Conservation (phyloP, 2,888 invertebrate genomes). For the Chloroclystis v-ata region DNA sequence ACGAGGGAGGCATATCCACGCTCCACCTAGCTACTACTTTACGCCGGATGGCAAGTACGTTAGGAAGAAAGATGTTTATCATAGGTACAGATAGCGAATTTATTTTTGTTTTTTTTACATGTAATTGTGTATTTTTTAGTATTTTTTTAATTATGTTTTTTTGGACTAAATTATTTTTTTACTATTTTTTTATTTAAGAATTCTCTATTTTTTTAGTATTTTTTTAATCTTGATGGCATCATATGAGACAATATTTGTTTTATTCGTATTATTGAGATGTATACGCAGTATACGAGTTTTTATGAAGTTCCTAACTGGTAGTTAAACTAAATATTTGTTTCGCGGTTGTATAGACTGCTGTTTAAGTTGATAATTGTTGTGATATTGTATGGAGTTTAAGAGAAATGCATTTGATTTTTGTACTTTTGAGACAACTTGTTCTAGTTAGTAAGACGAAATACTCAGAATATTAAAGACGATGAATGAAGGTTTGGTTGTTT, state of each 20-base stretch:
- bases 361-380: slow-evolving; percentile 13
- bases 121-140: background rate
- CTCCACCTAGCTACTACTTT: slow-evolving; percentile 68
- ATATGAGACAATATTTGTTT: too few species aligned
- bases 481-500: slow-evolving; percentile 43
- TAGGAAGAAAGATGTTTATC: slow-evolving; percentile 67
- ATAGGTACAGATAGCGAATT: slow-evolving; percentile 63
- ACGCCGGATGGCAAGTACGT: slow-evolving; percentile 73
- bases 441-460: slow-evolving; percentile 18
- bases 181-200: background rate
- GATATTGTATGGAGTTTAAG: slow-evolving; percentile 9
- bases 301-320: slow-evolving; percentile 35
- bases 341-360: background rate
- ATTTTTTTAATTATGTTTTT: slow-evolving; percentile 18
- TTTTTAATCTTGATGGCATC: slow-evolving; percentile 8
- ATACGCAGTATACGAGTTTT: slow-evolving; percentile 7
- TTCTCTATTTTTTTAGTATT: slow-evolving; percentile 14
- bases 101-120: slow-evolving; percentile 5
- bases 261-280: too few species aligned
- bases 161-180: background rate
- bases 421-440: slow-evolving; percentile 5
- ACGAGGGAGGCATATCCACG: slow-evolving; percentile 67
- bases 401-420: slow-evolving; percentile 19
- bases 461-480: slow-evolving; percentile 44
- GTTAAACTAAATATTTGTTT: slow-evolving; percentile 11